phyloP scores from a whole-genome alignment of 23 tunicate species.

The Styela plicata region DNA sequence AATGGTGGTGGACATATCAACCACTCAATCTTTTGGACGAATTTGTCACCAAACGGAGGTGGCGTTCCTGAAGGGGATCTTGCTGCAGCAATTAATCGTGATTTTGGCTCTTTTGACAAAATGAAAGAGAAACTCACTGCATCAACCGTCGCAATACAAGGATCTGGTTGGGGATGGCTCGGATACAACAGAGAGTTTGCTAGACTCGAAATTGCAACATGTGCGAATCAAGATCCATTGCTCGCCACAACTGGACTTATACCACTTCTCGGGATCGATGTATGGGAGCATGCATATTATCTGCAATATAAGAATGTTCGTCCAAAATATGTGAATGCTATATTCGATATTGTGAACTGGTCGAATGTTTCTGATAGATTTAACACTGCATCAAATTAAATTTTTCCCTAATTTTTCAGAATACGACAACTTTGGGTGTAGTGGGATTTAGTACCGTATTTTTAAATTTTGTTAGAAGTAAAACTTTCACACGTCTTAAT shows the following conservation, averaged over 20 bases:
- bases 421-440: too few species aligned
- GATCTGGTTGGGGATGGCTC: conserved; percentile 99
- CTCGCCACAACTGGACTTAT: conserved; percentile 93
- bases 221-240: conserved; percentile 95
- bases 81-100: conserved; percentile 61
- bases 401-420: too few species aligned
- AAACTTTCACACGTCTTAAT: too few species aligned
- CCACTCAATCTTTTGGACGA: conserved; percentile 98
- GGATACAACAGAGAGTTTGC: conserved; percentile 67
- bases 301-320: conserved; percentile 97
- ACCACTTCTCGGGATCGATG: conserved; percentile 97
- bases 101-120: conserved; percentile 89
- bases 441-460: too few species aligned
- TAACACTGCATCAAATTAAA: conserved; percentile 28
- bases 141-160: conserved; percentile 83
- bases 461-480: too few species aligned
- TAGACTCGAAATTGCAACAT: conserved; percentile 66
- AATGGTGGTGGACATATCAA: conserved; percentile 99
- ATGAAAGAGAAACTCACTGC: conserved; percentile 64
- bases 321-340: conserved; percentile 84
- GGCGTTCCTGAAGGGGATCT: conserved; percentile 57
- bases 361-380: conserved; percentile 75
- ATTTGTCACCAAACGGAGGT: conserved; percentile 72
- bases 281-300: conserved; percentile 99
- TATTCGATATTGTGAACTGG: conserved; percentile 95